Percentiles rank a stretch among this genome's conserved stretches.
Evolutionary conservation across 1,140 invertebrate species (phyloP).

Genomic region (Melipona quadrifasciata): DNA sequence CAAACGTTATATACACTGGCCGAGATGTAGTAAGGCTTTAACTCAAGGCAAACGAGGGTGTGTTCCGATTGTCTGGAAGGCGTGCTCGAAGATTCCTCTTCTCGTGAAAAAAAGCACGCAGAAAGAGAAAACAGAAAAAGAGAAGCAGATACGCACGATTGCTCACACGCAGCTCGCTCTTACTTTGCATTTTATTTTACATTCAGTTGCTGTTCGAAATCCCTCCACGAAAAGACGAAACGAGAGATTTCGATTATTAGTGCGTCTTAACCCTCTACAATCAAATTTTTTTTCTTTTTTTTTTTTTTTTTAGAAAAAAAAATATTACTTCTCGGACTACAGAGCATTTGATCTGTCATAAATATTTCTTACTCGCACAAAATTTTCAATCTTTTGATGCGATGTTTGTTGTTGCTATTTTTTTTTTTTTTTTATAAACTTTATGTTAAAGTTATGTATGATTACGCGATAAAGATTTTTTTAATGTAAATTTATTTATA

Average conservation of each 20-base stretch:
- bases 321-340: too few relatives aligned
- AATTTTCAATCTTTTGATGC: too few relatives aligned
- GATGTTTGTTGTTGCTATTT: not conserved
- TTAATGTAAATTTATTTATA: too few relatives aligned
- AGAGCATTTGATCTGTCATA: not conserved
- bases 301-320: too few relatives aligned
- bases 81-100: conserved; percentile 8
- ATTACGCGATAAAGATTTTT: too few relatives aligned
- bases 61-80: conserved; percentile 46
- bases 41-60: conserved; percentile 36
- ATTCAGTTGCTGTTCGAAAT: not conserved
- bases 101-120: not conserved
- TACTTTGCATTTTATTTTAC: not conserved
- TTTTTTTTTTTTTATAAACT: too few relatives aligned
- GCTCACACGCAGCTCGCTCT: not conserved
- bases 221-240: not conserved
- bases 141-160: not conserved
- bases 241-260: not conserved
- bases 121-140: not conserved
- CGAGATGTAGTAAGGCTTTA: conserved; percentile 25
- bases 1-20: conserved; percentile 7
- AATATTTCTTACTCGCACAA: too few relatives aligned
- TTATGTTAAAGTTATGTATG: too few relatives aligned
- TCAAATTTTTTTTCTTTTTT: not conserved
- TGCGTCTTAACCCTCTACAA: not conserved